Percentiles rank a stretch among this genome's conserved stretches.
Conservation (phyloP, 2,888 invertebrate species). For the Tuberolachnus salignus region DNA sequence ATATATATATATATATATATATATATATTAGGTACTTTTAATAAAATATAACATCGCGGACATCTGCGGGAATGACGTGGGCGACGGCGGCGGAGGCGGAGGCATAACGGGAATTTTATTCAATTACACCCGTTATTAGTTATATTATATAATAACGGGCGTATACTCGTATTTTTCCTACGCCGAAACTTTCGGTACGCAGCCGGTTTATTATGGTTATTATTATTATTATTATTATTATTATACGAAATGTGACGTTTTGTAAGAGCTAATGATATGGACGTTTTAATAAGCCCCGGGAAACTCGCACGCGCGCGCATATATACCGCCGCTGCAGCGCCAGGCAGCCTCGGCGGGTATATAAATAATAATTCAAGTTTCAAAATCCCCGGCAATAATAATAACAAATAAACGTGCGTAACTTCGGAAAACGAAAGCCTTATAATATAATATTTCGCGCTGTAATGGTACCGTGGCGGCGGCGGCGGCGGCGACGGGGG, state of each 20-base stretch:
- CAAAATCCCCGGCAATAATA: constrained; percentile 54
- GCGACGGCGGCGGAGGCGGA: not conserved
- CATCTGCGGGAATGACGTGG: constrained; percentile 19
- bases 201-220: constrained; percentile 10
- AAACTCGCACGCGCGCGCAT: constrained; percentile 19
- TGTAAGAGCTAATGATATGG: constrained; percentile 43
- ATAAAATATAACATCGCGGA: constrained; percentile 13
- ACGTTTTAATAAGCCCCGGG: constrained; percentile 52
- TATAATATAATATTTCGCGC: constrained; percentile 40
- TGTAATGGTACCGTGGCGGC: too few species aligned
- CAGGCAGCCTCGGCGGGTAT: constrained; percentile 2
- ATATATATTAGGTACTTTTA: too few species aligned
- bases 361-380: constrained; percentile 55
- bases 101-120: not conserved
- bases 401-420: constrained; percentile 55
- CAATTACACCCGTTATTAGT: constrained; percentile 1
- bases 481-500: not conserved
- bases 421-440: constrained; percentile 55
- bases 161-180: constrained; percentile 18
- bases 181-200: constrained; percentile 26
- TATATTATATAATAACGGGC: not conserved
- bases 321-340: not conserved
- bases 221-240: too few species aligned
- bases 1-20: too few species aligned
- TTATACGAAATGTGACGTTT: constrained; percentile 40